These are phyloP conservation scores for Puntigrus tetrazona DNA, from an alignment of 2,113 vertebrate genomes.

Conservation along the genomic window DNA sequence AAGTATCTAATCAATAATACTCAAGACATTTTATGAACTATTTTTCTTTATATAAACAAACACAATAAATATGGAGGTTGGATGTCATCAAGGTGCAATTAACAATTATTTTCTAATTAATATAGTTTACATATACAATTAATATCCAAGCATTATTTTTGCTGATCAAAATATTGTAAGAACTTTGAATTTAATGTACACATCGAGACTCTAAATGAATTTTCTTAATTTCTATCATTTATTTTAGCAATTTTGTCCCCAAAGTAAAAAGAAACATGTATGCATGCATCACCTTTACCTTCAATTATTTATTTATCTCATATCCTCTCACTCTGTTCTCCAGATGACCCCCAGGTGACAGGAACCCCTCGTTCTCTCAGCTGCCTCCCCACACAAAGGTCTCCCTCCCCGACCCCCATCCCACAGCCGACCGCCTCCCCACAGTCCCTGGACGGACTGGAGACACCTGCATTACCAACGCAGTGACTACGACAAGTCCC, in stretches of 20 bases:
- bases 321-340: background rate
- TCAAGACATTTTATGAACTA: too few relatives aligned
- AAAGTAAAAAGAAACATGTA: background rate
- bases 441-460: constrained; percentile 92
- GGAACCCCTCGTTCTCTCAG: constrained; percentile 87
- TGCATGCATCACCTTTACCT: background rate
- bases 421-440: constrained; percentile 93
- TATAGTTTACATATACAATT: too few relatives aligned
- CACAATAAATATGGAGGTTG: too few relatives aligned
- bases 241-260: background rate
- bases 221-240: background rate
- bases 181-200: too few relatives aligned
- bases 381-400: constrained; percentile 94
- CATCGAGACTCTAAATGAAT: too few relatives aligned
- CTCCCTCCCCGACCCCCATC: constrained; percentile 92
- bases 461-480: constrained; percentile 93
- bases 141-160: too few relatives aligned
- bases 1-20: too few relatives aligned
- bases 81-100: too few relatives aligned
- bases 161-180: too few relatives aligned
- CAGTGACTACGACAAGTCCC: constrained; percentile 95
- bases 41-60: too few relatives aligned
- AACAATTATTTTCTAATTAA: too few relatives aligned
- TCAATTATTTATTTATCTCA: background rate
- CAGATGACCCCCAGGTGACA: constrained; percentile 93